These are phyloP conservation scores for Bubo bubo DNA, from an alignment of 2,113 vertebrate species.

Conservation along the genomic window DNA sequence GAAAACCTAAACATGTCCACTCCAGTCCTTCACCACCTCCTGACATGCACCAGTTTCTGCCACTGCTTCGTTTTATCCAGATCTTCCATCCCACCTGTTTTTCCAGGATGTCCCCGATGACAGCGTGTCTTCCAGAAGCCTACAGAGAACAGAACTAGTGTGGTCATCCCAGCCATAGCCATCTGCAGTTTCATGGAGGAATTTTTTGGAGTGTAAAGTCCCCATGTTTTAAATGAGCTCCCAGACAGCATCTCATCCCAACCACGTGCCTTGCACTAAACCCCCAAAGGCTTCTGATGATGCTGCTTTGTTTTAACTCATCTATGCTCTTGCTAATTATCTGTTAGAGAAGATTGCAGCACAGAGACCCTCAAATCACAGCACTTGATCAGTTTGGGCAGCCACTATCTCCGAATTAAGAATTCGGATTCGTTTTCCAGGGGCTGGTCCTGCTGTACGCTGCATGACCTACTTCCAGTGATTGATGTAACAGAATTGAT, in stretches of 20 bases:
- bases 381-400: conserved; percentile 26
- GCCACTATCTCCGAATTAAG: background rate
- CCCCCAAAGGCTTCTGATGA: background rate
- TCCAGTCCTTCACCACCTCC: background rate
- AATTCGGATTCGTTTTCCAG: conserved; percentile 40
- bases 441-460: background rate
- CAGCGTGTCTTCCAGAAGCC: background rate
- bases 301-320: background rate
- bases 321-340: conserved; percentile 1
- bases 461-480: conserved; percentile 26
- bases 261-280: background rate
- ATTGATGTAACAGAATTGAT: background rate
- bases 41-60: fast-evolving
- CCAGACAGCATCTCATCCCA: background rate
- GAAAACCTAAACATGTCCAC: background rate
- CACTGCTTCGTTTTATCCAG: background rate
- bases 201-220: background rate
- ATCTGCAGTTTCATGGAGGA: background rate
- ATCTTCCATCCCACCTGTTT: background rate
- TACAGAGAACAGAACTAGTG: background rate
- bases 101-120: background rate
- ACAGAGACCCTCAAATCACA: conserved; percentile 41
- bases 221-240: background rate
- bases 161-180: background rate
- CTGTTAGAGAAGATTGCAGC: conserved; percentile 5